These are phyloP conservation scores for Ctenopoma kingsleyae DNA, from an alignment of 2,797 vertebrate species.

Conservation along the genomic window DNA sequence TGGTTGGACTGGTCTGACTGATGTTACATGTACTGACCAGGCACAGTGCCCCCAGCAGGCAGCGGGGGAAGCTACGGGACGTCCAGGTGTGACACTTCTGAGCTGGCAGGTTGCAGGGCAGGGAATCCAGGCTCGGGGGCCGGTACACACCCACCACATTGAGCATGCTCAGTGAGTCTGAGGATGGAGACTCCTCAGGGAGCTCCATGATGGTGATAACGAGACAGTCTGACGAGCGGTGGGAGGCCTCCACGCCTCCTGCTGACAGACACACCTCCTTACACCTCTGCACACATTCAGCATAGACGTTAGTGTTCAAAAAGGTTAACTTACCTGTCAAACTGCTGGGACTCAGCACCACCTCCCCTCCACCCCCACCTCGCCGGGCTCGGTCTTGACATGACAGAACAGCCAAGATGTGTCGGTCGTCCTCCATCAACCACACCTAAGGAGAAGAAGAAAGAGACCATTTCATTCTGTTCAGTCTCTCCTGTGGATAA, in stretches of 20 bases:
- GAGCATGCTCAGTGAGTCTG: conserved; percentile 85
- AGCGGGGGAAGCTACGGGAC: conserved; percentile 84
- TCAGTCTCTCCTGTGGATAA: not conserved
- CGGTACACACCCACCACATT: conserved; percentile 88
- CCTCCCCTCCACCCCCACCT: conserved; percentile 74
- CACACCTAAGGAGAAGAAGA: conserved; percentile 77
- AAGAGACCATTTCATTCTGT: not conserved
- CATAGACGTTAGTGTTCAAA: not conserved
- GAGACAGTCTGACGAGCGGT: conserved; percentile 88
- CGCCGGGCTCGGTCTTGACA: conserved; percentile 78
- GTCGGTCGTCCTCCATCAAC: conserved; percentile 87
- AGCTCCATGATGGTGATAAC: conserved; percentile 93
- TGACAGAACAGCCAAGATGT: conserved; percentile 84
- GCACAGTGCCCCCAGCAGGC: conserved; percentile 89
- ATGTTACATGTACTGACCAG: conserved; percentile 72
- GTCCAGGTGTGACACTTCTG: conserved; percentile 86
- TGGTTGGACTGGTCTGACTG: not conserved
- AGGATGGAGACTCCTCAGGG: conserved; percentile 83
- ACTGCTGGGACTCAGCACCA: conserved; percentile 87
- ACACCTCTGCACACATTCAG: not conserved
- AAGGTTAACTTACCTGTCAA: conserved; percentile 69
- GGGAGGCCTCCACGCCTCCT: conserved; percentile 39
- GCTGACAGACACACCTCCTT: not conserved
- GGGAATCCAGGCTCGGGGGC: conserved; percentile 81
- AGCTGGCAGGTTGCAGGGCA: conserved; percentile 83